Base-by-base conservation (phyloP, 2,113 vertebrate genomes). In the Sylvilagus bachmani region DNA sequence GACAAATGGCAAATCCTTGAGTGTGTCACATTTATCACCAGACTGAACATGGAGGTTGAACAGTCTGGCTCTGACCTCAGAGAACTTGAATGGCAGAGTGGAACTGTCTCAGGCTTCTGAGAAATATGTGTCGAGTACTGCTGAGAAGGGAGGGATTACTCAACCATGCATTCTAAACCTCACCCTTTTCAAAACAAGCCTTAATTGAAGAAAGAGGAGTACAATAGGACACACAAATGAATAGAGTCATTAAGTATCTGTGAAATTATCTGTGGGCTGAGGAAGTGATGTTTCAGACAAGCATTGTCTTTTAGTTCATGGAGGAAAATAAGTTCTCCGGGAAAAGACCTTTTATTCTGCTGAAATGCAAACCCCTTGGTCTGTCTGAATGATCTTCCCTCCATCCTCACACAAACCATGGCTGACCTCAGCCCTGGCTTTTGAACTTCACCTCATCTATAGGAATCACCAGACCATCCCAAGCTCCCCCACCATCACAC, bases 221-320 rank as follows among this genome's bases (percentile, higher is more conserved):
- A 70, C 67, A 88, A 75, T 44, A 49, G 5, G 77, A 94, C 55
- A n/a, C 4, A 81, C 90, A 95, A 90, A 22, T 92, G 51, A 94
- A 78, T 21, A 80, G 22, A 64, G 33, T 84, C 80, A 77, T 33
- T 86, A 89, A 71, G n/a, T 89, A 91, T 38, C 27, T 89, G 74
- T 87, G 90, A 36, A 1, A 79, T 44, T 27, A 79, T 75, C 33
- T 19, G 3, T 80, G 61, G 27, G 10, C 84, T 29, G 19, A 93
- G 44, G 9, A 95, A 93, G 78, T 75, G 33, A 33, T 62, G 25
- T 90, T 29, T 71, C 62, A 66, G 21, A 36, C 0, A 27, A 79
- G 22, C 22, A 38, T 44, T 70, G 38, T 77, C 75, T 90, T 93
- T 73, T 69, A 69, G 58, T 10, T 87, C 73, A 84, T 53, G 16